These are phyloP conservation scores for Etia nguti DNA, from an alignment of 2,113 vertebrate genomes.

Conservation along the genomic window DNA sequence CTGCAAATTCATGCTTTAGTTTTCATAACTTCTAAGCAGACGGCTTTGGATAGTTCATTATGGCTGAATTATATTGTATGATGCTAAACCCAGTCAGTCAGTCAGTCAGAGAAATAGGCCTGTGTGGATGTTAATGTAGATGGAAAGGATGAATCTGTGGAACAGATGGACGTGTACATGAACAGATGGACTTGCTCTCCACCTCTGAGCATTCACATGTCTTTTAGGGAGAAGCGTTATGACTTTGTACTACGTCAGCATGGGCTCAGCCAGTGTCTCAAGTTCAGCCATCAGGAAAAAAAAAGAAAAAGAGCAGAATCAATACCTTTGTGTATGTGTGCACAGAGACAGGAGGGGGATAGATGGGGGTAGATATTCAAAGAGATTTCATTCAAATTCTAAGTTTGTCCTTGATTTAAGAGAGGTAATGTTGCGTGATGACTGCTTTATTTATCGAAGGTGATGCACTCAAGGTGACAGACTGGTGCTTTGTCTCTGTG, in stretches of 20 bases:
- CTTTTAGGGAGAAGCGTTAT: conserved; percentile 9
- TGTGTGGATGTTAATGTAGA: conserved; percentile 14
- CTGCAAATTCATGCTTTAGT: not conserved
- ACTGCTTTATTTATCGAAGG: not conserved
- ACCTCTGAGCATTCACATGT: conserved; percentile 32
- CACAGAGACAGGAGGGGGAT: not conserved
- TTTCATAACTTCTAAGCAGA: not conserved
- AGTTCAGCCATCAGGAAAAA: not conserved
- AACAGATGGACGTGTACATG: conserved; percentile 45
- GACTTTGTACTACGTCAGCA: not conserved
- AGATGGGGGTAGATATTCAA: not conserved
- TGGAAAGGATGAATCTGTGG: conserved; percentile 16
- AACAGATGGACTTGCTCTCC: conserved; percentile 52
- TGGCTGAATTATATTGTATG: not conserved
- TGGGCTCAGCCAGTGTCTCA: not conserved
- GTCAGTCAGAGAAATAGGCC: not conserved
- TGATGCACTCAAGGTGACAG: not conserved
- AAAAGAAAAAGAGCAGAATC: not conserved
- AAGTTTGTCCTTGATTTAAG: not conserved
- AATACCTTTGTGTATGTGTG: not conserved
- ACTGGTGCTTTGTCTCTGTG: not conserved
- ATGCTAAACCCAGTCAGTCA: not conserved
- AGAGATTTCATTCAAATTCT: not conserved
- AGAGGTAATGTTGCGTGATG: not conserved
- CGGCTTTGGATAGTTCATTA: not conserved